Evolutionary conservation across 2,888 invertebrate genomes (phyloP), one percentile per base, ranked within the genome.

Genomic region (Xestia c-nigrum): DNA sequence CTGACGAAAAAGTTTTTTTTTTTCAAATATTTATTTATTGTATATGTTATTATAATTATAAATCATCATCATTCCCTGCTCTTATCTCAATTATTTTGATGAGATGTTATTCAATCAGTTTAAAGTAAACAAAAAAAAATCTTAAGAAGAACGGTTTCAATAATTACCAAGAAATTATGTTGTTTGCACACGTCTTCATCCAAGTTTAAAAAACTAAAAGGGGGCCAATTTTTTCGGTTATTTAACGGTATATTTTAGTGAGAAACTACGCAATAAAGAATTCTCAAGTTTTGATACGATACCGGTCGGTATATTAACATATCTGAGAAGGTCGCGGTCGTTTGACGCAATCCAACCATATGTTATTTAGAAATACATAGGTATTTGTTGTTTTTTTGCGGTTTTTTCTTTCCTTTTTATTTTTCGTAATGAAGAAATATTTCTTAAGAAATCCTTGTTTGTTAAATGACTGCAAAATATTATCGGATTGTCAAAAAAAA

Each of bases 261-360:
- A 59, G 73, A 77, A 76, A 78, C 87, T 82, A 69, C 75, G 87
- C 78, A 87, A 76, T 57, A 75, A 76, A 68, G 31, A 75, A 74
- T 77, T 68, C 63, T 63, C 38, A 6, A 55, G 46, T 40, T 65
- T 55, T 57, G 5, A 52, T 59, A 59, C 16, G 19, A 76, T 78
- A 83, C 84, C 81, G 76, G 87, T 87, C 24, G 55, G 12, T 10
- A 43, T 3, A 82, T 87, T 85, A 65, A 52, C 88, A 89, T 89
- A 83, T 72, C 57, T 70, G n/a, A 81, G 84, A 87, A 89, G 89
- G 89, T 88, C 87, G 87, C 52, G 85, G 87, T 47, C 83, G 57
- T 19, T 66, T 72, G 76, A 81, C 85, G 85, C 79, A 81, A 87
- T 63, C 81, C 14, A 38, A 64, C 38, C 73, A 69, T 72, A 64